Conservation (phyloP, 2,888 invertebrate genomes). For the Aspidiotus destructor region DNA sequence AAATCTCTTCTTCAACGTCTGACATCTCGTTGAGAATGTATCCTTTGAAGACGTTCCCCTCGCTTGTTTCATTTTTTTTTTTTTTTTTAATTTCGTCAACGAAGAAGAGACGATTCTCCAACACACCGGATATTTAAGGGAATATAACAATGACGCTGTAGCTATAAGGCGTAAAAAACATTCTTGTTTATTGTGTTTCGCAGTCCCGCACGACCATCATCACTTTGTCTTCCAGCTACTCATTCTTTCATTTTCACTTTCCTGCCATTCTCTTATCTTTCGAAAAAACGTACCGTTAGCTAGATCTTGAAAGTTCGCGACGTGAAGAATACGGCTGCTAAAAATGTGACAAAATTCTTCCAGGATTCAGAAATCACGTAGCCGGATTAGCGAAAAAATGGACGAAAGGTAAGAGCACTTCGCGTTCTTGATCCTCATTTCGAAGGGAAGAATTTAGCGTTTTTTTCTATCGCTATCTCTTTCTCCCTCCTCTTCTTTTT, state of each 20-base stretch:
- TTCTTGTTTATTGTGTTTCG: background rate
- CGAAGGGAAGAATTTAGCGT: background rate
- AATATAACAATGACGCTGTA: background rate
- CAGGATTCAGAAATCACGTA: conserved; percentile 19
- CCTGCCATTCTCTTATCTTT: background rate
- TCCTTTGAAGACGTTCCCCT: background rate
- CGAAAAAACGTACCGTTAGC: background rate
- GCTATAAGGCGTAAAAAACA: background rate
- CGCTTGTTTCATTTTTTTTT: background rate
- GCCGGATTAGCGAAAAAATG: conserved; percentile 20
- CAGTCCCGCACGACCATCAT: too few relatives aligned
- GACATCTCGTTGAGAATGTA: too few relatives aligned
- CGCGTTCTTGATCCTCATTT: conserved; percentile 3
- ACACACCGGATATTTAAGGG: conserved; percentile 2
- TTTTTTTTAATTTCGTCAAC: background rate
- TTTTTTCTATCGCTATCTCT: background rate
- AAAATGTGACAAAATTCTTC: conserved; percentile 22
- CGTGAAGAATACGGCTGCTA: conserved; percentile 14
- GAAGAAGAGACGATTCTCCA: background rate
- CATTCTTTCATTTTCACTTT: conserved; percentile 1
- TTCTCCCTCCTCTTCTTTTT: background rate
- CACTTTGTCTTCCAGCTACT: too few relatives aligned
- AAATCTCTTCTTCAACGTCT: too few relatives aligned
- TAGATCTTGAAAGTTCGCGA: background rate
- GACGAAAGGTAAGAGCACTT: conserved; percentile 25